Evolutionary conservation across 2,888 invertebrate species (phyloP).

Genomic region (Cephus spinipes): DNA sequence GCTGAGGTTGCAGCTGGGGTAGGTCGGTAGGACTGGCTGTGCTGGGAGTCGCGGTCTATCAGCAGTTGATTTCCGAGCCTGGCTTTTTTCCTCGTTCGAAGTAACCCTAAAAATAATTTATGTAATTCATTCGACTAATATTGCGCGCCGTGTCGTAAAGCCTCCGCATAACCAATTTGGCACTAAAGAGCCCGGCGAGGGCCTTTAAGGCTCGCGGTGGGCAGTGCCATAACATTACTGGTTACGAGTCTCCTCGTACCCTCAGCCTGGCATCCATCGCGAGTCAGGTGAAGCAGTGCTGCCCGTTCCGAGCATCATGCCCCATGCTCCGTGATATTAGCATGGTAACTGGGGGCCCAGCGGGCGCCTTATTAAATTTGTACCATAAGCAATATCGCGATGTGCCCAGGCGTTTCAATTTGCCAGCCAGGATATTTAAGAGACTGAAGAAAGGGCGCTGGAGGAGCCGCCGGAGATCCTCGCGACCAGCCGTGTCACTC

Average conservation of each 20-base stretch:
- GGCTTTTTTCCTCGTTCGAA: conserved; percentile 28
- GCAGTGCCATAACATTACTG: conserved; percentile 56
- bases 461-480: too few species aligned
- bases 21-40: too few species aligned
- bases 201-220: conserved; percentile 52
- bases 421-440: conserved; percentile 50
- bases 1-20: too few species aligned
- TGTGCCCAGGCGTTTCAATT: conserved; percentile 52
- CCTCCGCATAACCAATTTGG: conserved; percentile 59
- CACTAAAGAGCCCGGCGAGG: conserved; percentile 55
- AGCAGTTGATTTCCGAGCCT: neutral
- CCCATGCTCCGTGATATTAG: conserved; percentile 47
- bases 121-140: conserved; percentile 55
- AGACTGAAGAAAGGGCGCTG: conserved; percentile 9
- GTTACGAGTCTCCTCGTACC: conserved; percentile 45
- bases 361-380: conserved; percentile 61
- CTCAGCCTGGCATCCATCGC: conserved; percentile 12
- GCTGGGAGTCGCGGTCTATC: too few species aligned
- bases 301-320: conserved; percentile 35
- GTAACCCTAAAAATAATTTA: conserved; percentile 48
- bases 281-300: conserved; percentile 53
- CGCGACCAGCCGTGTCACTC: too few species aligned
- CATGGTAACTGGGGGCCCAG: conserved; percentile 58
- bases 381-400: conserved; percentile 53
- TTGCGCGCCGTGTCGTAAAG: conserved; percentile 54